These are phyloP conservation scores for Stratiolaelaps scimitus DNA, from an alignment of 1,140 invertebrate species.

Conservation along the genomic window DNA sequence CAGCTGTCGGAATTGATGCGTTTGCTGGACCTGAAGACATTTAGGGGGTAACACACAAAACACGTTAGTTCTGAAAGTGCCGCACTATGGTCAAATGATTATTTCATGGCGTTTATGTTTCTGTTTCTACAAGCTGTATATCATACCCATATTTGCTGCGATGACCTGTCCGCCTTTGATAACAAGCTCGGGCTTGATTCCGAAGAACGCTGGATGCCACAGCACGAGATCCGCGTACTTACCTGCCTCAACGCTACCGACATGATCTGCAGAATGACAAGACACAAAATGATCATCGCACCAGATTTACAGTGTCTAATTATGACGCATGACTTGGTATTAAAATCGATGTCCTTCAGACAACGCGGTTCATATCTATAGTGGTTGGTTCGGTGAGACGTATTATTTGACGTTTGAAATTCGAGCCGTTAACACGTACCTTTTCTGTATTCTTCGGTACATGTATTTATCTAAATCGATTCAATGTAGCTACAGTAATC, in stretches of 20 bases:
- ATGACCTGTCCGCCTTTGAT: constrained; percentile 43
- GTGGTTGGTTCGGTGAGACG: too few relatives aligned
- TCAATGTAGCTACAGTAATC: not conserved
- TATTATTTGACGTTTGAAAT: too few relatives aligned
- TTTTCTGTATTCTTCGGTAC: too few relatives aligned
- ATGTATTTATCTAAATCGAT: too few relatives aligned
- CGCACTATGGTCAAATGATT: not conserved
- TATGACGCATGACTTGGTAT: too few relatives aligned
- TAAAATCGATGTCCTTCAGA: not conserved
- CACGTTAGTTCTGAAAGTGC: constrained; percentile 17
- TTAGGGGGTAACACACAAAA: not conserved
- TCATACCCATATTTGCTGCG: constrained; percentile 42
- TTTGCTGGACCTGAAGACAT: constrained; percentile 39
- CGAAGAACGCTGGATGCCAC: constrained; percentile 43
- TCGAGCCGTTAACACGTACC: too few relatives aligned
- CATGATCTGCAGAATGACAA: constrained; percentile 18
- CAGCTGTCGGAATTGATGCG: constrained; percentile 41
- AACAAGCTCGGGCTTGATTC: constrained; percentile 41
- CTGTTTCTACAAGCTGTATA: not conserved
- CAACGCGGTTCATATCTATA: not conserved
- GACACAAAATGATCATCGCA: not conserved
- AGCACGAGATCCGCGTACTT: constrained; percentile 42
- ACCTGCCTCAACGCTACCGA: constrained; percentile 35
- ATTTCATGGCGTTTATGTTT: not conserved
- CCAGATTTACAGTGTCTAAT: too few relatives aligned